Percentiles rank a stretch among this genome's conserved stretches.
Conservation (phyloP, 2,888 invertebrate species). For the Latrodectus hesperus region DNA sequence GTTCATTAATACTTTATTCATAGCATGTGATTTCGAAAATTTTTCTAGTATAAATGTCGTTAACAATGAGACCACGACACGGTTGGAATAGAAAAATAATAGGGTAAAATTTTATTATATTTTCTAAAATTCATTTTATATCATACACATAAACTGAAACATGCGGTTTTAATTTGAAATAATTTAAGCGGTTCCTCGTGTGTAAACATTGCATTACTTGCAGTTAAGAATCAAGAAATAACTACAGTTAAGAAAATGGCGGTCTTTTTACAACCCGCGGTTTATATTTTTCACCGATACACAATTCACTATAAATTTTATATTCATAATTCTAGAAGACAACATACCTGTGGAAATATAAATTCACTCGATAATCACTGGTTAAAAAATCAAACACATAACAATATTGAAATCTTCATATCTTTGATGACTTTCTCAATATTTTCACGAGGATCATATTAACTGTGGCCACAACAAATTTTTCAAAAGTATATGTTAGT, state of each 20-base stretch:
- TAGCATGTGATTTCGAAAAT: no score
- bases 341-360: neutral
- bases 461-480: constrained; percentile 52
- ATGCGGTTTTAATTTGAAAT: constrained; percentile 18
- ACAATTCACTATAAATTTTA: neutral
- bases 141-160: neutral
- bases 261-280: constrained; percentile 50
- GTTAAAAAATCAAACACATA: neutral
- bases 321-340: neutral
- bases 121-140: neutral
- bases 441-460: constrained; percentile 21
- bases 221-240: constrained; percentile 63
- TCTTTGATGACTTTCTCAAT: neutral
- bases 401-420: neutral
- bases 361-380: neutral
- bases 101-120: neutral
- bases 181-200: constrained; percentile 41
- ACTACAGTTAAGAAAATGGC: constrained; percentile 69
- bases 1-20: neutral
- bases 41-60: neutral
- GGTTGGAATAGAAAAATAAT: neutral
- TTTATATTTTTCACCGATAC: neutral
- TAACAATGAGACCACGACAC: neutral
- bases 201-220: constrained; percentile 54
- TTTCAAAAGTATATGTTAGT: constrained; percentile 8